Conservation (phyloP, 2,113 vertebrate genomes). For the Struthio camelus region DNA sequence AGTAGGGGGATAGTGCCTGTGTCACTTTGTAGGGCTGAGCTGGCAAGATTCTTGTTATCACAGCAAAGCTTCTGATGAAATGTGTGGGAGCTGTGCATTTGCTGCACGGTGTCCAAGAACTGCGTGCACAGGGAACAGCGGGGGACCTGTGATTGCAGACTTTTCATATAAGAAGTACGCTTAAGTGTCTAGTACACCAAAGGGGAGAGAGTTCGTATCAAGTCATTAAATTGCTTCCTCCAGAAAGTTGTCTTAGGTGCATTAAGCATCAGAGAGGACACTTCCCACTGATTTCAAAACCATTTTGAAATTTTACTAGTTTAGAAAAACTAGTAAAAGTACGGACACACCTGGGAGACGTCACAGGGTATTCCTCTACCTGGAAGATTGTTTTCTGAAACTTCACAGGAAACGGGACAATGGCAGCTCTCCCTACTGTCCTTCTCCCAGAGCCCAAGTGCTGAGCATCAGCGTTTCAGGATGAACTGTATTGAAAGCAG, state of each 20-base stretch:
- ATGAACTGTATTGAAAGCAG: neutral
- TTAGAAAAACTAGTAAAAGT: slow-evolving; percentile 45
- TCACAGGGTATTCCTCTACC: neutral
- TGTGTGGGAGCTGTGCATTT: too few relatives aligned
- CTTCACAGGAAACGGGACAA: too few relatives aligned
- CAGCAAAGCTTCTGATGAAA: neutral
- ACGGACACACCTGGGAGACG: neutral
- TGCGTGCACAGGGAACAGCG: too few relatives aligned
- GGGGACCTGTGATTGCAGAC: neutral
- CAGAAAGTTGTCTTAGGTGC: neutral
- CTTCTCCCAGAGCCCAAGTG: neutral
- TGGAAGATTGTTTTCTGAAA: neutral
- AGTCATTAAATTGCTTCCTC: neutral
- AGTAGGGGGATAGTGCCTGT: accelerated
- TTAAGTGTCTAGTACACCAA: neutral
- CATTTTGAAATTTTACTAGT: slow-evolving; percentile 75
- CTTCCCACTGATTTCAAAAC: slow-evolving; percentile 55
- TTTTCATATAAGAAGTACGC: accelerated
- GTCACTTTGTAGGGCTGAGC: accelerated
- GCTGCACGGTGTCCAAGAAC: neutral
- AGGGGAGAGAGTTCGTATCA: neutral
- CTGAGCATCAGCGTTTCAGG: accelerated
- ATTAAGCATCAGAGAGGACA: neutral
- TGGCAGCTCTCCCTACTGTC: accelerated
- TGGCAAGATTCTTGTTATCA: accelerated